phyloP scores from a whole-genome alignment of 2,113 vertebrate species.

The Sceloporus undulatus region DNA sequence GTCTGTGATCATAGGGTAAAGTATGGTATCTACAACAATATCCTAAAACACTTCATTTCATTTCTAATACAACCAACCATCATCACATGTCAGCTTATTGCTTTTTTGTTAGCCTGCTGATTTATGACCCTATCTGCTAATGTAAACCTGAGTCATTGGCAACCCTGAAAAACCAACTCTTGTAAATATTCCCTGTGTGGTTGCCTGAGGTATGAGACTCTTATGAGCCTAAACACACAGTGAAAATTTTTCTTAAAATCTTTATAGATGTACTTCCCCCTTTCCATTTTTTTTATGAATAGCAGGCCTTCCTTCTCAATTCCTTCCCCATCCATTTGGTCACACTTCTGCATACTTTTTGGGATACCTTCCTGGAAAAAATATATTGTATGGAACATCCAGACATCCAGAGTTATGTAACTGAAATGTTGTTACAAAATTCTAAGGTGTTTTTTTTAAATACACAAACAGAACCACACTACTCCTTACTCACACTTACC shows the following conservation, averaged over 20 bases:
- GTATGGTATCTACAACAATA: neutral
- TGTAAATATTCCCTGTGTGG: neutral
- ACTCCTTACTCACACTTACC: conserved; percentile 72
- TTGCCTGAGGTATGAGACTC: neutral
- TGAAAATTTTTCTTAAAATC: neutral
- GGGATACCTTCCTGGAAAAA: neutral
- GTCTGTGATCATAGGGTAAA: neutral
- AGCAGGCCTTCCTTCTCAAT: neutral
- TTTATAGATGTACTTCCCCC: neutral
- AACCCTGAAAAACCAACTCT: neutral
- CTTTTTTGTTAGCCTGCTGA: neutral
- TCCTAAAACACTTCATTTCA: neutral
- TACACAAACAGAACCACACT: no score
- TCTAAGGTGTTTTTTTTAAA: neutral
- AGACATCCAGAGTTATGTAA: neutral
- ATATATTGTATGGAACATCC: neutral
- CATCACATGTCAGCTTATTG: neutral
- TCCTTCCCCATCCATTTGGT: no score
- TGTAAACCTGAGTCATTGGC: neutral
- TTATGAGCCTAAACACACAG: neutral
- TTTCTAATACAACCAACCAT: neutral
- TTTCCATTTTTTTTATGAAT: neutral
- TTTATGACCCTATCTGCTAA: neutral
- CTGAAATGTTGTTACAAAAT: neutral
- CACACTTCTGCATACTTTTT: no score